Evolutionary conservation across 2,797 vertebrate species (phyloP).

Genomic region (Anguilla obscura): DNA sequence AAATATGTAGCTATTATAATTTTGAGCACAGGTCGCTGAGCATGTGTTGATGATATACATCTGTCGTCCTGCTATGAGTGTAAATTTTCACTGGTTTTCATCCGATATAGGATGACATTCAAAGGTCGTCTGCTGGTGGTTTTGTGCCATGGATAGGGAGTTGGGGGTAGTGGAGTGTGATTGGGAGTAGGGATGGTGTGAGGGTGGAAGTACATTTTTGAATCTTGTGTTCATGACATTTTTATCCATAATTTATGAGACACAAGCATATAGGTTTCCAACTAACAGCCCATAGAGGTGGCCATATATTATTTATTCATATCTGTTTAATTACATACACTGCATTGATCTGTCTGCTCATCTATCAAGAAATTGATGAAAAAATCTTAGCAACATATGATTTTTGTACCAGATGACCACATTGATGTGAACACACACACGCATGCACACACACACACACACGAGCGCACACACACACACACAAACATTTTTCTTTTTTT

Average conservation of each 20-base stretch:
- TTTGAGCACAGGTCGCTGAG: constrained; percentile 23
- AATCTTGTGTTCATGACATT: constrained; percentile 62
- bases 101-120: constrained; percentile 55
- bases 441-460: constrained; percentile 31
- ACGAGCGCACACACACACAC: constrained; percentile 24
- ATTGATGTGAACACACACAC: constrained; percentile 30
- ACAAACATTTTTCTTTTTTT: constrained; percentile 27
- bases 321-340: constrained; percentile 66
- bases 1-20: constrained; percentile 25
- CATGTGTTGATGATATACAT: constrained; percentile 46
- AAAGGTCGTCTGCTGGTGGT: constrained; percentile 54
- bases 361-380: constrained; percentile 18
- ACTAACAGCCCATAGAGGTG: constrained; percentile 58
- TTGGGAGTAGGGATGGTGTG: background rate
- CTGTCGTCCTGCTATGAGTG: constrained; percentile 33
- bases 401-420: background rate
- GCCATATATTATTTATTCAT: constrained; percentile 54
- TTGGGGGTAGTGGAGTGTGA: background rate
- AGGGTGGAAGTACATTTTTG: constrained; percentile 43
- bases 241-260: constrained; percentile 69
- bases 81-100: constrained; percentile 51
- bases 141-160: constrained; percentile 43
- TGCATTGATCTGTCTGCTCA: constrained; percentile 55
- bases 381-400: constrained; percentile 14
- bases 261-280: constrained; percentile 61